A percentile compares a stretch with the other conserved stretches of the same genome.
phyloP scores from a whole-genome alignment of 2,797 vertebrate species.

The Acrocephalus scirpaceus region DNA sequence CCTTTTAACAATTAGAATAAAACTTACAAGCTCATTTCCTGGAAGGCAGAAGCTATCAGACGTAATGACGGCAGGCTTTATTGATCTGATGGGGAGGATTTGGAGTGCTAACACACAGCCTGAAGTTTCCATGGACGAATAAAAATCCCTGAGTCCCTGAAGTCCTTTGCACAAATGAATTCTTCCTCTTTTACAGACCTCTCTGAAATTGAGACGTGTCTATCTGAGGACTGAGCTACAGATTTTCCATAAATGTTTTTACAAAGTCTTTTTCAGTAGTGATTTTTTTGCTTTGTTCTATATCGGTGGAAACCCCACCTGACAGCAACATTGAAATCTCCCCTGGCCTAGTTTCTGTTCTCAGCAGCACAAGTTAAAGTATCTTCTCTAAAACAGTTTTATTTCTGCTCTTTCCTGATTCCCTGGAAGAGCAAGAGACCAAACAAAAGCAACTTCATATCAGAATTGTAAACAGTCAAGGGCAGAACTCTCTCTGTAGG shows the following conservation, averaged over 20 bases:
- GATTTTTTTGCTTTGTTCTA: background rate
- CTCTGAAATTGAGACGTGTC: background rate
- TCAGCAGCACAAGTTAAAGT: background rate
- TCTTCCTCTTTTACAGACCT: background rate
- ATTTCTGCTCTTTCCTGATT: background rate
- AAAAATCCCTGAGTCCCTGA: background rate
- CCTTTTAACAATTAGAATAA: conserved; percentile 31
- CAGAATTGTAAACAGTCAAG: background rate
- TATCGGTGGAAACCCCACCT: background rate
- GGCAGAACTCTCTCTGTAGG: background rate
- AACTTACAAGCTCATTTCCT: conserved; percentile 40
- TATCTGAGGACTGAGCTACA: background rate
- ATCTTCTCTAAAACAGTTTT: background rate
- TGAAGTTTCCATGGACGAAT: background rate
- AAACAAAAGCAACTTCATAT: background rate
- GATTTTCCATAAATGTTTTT: background rate
- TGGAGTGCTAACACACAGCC: background rate
- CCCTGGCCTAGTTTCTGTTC: background rate
- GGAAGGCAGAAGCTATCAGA: conserved; percentile 9
- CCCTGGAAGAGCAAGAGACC: background rate
- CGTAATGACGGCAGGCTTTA: background rate
- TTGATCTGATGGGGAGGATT: conserved; percentile 24
- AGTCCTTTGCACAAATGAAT: conserved; percentile 23
- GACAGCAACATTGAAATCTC: background rate
- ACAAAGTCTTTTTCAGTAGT: background rate